Evolutionary conservation across 2,888 invertebrate species (phyloP).

Genomic region (Neocrepidodera transversa): DNA sequence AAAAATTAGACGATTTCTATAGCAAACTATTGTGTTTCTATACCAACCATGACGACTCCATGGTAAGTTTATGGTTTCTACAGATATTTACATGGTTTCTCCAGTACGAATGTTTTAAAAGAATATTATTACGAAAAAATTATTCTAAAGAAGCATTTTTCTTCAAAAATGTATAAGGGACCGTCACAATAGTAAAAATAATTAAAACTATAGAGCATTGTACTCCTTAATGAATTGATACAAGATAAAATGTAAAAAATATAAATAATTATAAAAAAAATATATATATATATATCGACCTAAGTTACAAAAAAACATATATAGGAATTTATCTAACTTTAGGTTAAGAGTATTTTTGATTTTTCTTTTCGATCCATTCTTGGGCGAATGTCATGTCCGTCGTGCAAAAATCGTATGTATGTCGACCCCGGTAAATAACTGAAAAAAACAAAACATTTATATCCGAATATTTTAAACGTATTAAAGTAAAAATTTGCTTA

Average conservation of each 20-base stretch:
- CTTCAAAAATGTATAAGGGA: neutral
- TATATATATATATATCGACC: conserved; percentile 48
- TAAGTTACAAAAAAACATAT: conserved; percentile 39
- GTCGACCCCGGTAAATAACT: conserved; percentile 90
- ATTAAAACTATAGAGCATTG: conserved; percentile 12
- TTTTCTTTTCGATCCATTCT: conserved; percentile 98
- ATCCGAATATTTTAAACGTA: no score
- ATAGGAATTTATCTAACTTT: conserved; percentile 43
- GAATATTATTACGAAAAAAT: no score
- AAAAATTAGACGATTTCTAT: no score
- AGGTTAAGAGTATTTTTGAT: conserved; percentile 47
- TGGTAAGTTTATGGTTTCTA: no score
- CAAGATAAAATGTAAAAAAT: conserved; percentile 28
- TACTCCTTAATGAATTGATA: conserved; percentile 16
- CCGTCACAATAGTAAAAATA: neutral
- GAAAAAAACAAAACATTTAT: conserved; percentile 50
- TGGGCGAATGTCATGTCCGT: conserved; percentile 86
- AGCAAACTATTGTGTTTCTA: no score
- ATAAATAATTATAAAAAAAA: conserved; percentile 21
- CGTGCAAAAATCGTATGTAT: conserved; percentile 95
- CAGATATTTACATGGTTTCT: no score
- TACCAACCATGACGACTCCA: no score
- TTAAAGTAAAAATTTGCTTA: conserved; percentile 63
- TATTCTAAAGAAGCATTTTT: neutral
- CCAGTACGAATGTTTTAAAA: no score